Conservation (phyloP, 2,797 vertebrate species). For the Heterohyrax brucei region DNA sequence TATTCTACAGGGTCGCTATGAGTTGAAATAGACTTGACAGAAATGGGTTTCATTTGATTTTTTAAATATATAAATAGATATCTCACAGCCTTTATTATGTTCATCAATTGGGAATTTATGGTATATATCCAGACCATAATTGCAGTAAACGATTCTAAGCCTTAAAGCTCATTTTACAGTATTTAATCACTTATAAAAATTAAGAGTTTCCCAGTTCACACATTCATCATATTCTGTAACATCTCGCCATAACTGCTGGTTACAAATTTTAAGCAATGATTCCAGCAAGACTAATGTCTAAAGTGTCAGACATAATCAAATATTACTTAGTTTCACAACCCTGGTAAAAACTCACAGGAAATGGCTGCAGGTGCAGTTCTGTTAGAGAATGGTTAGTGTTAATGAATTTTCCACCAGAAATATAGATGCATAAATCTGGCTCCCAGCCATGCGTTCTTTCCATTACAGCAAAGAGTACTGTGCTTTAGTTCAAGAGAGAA, state of each 20-base stretch:
- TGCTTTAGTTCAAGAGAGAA: conserved; percentile 59
- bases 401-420: conserved; percentile 77
- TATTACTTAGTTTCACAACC: conserved; percentile 45
- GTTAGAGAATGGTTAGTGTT: conserved; percentile 58
- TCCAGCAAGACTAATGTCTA: conserved; percentile 62
- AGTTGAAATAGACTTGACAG: too few relatives aligned
- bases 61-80: neutral
- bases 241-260: conserved; percentile 49
- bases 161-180: conserved; percentile 68
- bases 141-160: conserved; percentile 74
- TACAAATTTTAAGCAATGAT: conserved; percentile 79
- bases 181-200: conserved; percentile 77
- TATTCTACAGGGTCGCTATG: too few relatives aligned
- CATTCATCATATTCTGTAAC: conserved; percentile 67
- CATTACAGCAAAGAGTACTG: conserved; percentile 46
- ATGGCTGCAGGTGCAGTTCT: conserved; percentile 67
- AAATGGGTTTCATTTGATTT: too few relatives aligned
- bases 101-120: conserved; percentile 70
- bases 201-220: conserved; percentile 68
- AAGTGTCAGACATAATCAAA: conserved; percentile 72
- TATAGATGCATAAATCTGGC: conserved; percentile 58
- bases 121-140: conserved; percentile 72
- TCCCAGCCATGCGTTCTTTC: conserved; percentile 58
- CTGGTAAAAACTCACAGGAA: conserved; percentile 59
- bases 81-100: conserved; percentile 4